Conservation (phyloP, 1,140 invertebrate species). For the Calycopis cecrops region DNA sequence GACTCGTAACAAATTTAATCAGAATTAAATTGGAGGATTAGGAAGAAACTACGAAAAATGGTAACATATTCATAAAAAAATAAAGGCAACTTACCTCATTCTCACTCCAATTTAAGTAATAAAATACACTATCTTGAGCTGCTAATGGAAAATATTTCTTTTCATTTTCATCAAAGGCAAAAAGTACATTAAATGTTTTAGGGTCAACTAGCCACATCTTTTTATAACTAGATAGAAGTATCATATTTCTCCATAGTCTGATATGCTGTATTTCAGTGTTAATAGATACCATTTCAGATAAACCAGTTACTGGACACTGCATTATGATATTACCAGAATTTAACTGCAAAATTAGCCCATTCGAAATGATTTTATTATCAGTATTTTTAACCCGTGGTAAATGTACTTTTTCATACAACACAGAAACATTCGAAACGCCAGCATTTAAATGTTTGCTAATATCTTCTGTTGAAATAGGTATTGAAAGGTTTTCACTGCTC, state of each 20-base stretch:
- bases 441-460: constrained; percentile 33
- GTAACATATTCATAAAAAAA: too few species aligned
- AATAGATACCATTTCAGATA: constrained; percentile 30
- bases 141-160: constrained; percentile 42
- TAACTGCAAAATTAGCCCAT: constrained; percentile 34
- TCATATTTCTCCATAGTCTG: constrained; percentile 38
- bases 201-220: constrained; percentile 53
- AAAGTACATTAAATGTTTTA: constrained; percentile 34
- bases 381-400: constrained; percentile 13
- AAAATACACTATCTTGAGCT: constrained; percentile 41
- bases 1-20: too few species aligned
- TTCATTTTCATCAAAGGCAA: constrained; percentile 37
- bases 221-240: constrained; percentile 36
- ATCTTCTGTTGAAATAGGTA: constrained; percentile 30
- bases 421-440: constrained; percentile 25
- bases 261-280: constrained; percentile 31
- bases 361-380: constrained; percentile 18
- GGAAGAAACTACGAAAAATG: too few species aligned
- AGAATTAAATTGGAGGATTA: too few species aligned
- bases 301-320: constrained; percentile 44
- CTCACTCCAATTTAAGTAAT: constrained; percentile 46
- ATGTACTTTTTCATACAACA: constrained; percentile 40
- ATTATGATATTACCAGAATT: constrained; percentile 34
- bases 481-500: constrained; percentile 45
- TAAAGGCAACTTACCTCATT: constrained; percentile 36